Percentiles rank a stretch among this genome's conserved stretches.
Conservation (phyloP, 2,113 vertebrate species). For the Chloropsis hardwickii region DNA sequence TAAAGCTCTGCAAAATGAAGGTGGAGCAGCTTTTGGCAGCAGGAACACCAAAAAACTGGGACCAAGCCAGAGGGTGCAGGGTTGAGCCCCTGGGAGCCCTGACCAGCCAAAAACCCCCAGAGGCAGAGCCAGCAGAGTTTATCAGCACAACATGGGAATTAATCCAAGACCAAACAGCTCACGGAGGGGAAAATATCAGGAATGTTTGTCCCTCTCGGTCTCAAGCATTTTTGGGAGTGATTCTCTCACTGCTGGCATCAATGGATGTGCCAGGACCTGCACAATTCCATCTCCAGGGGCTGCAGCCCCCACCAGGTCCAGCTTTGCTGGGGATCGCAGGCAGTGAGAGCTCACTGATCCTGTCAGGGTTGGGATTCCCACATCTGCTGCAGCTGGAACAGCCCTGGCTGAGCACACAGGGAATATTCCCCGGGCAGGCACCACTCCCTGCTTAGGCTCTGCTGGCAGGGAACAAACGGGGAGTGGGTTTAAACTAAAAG, state of each 20-base stretch:
- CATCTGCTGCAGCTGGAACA: background rate
- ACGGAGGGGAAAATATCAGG: background rate
- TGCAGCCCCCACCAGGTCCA: background rate
- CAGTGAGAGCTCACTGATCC: background rate
- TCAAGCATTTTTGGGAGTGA: background rate
- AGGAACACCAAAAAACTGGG: background rate
- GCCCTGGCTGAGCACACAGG: too few species aligned
- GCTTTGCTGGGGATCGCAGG: background rate
- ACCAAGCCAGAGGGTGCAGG: background rate
- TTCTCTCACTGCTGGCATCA: background rate
- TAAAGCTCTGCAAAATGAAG: background rate
- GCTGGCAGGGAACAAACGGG: too few species aligned
- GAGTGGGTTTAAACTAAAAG: background rate
- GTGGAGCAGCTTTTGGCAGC: background rate
- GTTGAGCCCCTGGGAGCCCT: background rate
- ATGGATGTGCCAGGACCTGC: background rate
- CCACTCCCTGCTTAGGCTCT: background rate
- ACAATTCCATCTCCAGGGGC: rapidly evolving
- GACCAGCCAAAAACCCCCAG: background rate
- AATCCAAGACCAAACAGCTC: background rate
- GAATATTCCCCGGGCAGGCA: background rate
- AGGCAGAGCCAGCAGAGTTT: background rate
- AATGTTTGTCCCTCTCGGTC: background rate
- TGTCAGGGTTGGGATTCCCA: background rate
- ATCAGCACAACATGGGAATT: background rate